A percentile compares a stretch with the other conserved stretches of the same genome.
Conservation (phyloP, 2,113 vertebrate species). For the Ramphastos sulfuratus region DNA sequence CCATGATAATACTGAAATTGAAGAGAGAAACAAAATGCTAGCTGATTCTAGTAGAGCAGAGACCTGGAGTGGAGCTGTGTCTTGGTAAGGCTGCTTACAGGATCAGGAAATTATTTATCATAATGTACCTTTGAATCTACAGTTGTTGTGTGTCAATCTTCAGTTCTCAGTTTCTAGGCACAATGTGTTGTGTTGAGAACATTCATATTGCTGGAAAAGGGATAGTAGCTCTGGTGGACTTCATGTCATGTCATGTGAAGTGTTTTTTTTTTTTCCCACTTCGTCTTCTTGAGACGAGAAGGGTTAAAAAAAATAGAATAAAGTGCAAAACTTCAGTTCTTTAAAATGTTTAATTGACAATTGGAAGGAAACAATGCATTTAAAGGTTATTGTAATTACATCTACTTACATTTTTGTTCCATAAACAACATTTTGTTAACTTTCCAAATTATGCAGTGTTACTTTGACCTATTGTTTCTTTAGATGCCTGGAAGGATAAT, state of each 20-base stretch:
- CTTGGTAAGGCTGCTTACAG: not conserved
- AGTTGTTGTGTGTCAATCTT: conserved; percentile 28
- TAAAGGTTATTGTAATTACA: conserved; percentile 64
- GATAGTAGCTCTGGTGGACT: not conserved
- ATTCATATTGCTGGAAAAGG: not conserved
- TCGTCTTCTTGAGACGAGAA: not conserved
- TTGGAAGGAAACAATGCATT: not conserved
- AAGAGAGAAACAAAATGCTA: not conserved
- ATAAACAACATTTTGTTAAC: conserved; percentile 65
- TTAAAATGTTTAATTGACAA: conserved; percentile 50
- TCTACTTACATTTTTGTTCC: conserved; percentile 56
- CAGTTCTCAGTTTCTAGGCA: not conserved
- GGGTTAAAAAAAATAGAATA: too few species aligned
- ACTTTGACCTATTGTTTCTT: conserved; percentile 61
- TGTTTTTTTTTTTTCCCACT: not conserved
- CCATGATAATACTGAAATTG: not conserved
- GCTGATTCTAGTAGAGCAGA: not conserved
- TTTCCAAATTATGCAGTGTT: conserved; percentile 64
- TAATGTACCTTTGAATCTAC: not conserved
- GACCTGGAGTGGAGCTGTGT: not conserved
- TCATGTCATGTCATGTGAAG: not conserved
- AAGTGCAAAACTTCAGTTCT: conserved; percentile 10
- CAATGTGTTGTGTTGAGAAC: not conserved
- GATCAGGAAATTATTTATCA: not conserved
- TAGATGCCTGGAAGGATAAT: conserved; percentile 63